Percentiles rank a stretch among this genome's conserved stretches.
phyloP scores from a whole-genome alignment of 2,888 invertebrate species.

The Horisme vitalbata region DNA sequence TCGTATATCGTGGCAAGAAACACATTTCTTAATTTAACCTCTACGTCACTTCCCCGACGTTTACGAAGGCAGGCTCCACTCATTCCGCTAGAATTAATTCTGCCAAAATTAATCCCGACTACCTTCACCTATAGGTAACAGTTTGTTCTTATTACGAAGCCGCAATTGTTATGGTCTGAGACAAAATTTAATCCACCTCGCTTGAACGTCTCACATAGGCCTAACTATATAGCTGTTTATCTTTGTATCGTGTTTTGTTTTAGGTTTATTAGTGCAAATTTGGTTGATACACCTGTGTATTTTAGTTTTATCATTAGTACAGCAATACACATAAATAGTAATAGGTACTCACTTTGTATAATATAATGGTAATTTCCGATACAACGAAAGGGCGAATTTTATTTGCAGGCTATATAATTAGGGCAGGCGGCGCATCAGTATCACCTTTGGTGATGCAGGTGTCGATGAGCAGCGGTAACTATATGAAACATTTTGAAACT shows the following conservation, averaged over 20 bases:
- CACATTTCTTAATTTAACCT: slow-evolving; percentile 9
- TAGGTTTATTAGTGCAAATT: not conserved
- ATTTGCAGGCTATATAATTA: too few relatives aligned
- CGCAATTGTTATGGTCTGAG: slow-evolving; percentile 49
- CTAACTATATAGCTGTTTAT: slow-evolving; percentile 1
- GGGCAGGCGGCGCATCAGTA: too few relatives aligned
- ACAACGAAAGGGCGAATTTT: too few relatives aligned
- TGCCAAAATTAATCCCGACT: slow-evolving; percentile 51
- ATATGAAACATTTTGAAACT: too few relatives aligned
- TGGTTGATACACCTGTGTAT: too few relatives aligned
- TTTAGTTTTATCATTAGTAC: too few relatives aligned
- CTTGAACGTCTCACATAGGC: slow-evolving; percentile 28
- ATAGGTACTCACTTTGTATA: too few relatives aligned
- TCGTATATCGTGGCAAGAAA: not conserved
- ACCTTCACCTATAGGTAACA: slow-evolving; percentile 53
- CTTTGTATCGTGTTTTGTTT: not conserved
- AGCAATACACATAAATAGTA: too few relatives aligned
- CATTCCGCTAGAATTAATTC: slow-evolving; percentile 56
- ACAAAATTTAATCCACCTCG: slow-evolving; percentile 47
- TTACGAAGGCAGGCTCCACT: slow-evolving; percentile 39
- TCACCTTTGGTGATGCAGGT: too few relatives aligned
- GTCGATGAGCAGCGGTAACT: too few relatives aligned
- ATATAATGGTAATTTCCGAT: too few relatives aligned
- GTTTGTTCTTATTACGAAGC: slow-evolving; percentile 57
- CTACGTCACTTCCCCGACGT: slow-evolving; percentile 10